Evolutionary conservation across 2,797 vertebrate species (phyloP).

Genomic region (Cetoscarus ocellatus): DNA sequence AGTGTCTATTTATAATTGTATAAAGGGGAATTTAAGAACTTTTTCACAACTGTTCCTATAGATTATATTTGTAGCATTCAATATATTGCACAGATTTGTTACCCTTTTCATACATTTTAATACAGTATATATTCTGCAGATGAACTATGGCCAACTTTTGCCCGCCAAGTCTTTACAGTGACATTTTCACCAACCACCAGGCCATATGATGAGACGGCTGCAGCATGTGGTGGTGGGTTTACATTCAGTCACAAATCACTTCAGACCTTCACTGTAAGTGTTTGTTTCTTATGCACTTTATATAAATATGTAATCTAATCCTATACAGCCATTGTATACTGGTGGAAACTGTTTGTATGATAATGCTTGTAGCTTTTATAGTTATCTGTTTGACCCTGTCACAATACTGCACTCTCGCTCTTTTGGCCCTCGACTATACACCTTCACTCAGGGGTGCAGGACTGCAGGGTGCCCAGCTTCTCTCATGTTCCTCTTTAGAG

Average conservation of each 20-base stretch:
- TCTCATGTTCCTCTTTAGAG: no score
- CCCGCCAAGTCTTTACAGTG: slow-evolving; percentile 64
- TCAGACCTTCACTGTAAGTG: slow-evolving; percentile 85
- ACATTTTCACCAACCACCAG: slow-evolving; percentile 42
- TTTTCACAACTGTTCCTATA: slow-evolving; percentile 90
- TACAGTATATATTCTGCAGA: slow-evolving; percentile 65
- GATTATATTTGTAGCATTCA: slow-evolving; percentile 91
- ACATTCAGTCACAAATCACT: slow-evolving; percentile 78
- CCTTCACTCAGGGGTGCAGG: no score
- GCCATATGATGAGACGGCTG: slow-evolving; percentile 60
- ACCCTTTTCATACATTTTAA: slow-evolving; percentile 77
- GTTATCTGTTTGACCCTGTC: slow-evolving; percentile 47
- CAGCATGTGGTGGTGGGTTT: slow-evolving; percentile 68
- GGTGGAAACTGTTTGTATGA: slow-evolving; percentile 77
- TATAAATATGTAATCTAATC: slow-evolving; percentile 86
- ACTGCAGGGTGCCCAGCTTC: no score
- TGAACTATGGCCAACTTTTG: slow-evolving; percentile 51
- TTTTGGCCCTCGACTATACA: no score
- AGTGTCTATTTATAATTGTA: slow-evolving; percentile 79
- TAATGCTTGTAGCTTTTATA: slow-evolving; percentile 68
- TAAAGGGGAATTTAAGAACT: slow-evolving; percentile 89
- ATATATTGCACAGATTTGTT: slow-evolving; percentile 87
- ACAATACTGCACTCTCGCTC: no score
- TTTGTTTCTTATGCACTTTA: slow-evolving; percentile 94
- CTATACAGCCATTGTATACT: slow-evolving; percentile 80